Evolutionary conservation across 2,113 vertebrate genomes (phyloP).

Genomic region (Dascyllus trimaculatus): DNA sequence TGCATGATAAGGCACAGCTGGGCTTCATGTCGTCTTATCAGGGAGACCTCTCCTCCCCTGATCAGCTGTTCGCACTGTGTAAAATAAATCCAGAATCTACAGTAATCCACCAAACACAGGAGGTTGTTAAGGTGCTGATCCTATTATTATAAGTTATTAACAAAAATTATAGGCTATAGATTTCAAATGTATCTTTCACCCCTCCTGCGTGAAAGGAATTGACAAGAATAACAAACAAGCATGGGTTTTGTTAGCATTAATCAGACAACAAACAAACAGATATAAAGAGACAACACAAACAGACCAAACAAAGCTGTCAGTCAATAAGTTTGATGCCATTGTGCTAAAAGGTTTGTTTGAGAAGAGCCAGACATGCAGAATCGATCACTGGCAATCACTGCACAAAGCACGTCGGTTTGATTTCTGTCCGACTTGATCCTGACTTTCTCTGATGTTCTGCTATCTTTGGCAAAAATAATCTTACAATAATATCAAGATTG

Average conservation of each 20-base stretch:
- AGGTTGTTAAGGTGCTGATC: constrained; percentile 6
- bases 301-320: not conserved
- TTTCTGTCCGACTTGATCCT: no score
- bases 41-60: constrained; percentile 48
- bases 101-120: constrained; percentile 31
- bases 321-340: not conserved
- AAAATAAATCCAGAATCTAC: constrained; percentile 50
- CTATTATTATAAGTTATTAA: constrained; percentile 26
- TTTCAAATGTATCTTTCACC: not conserved
- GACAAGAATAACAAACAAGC: not conserved
- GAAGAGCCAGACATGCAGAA: no score
- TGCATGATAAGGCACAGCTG: constrained; percentile 64
- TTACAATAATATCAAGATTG: no score
- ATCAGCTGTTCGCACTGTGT: constrained; percentile 58
- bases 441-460: no score
- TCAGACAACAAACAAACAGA: not conserved
- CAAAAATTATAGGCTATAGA: not conserved
- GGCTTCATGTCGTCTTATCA: constrained; percentile 54
- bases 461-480: no score
- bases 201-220: not conserved
- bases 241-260: not conserved
- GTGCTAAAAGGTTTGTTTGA: not conserved
- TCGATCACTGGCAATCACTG: no score
- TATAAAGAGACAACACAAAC: not conserved
- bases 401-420: no score